phyloP scores from a whole-genome alignment of 2,888 invertebrate genomes.

The Biston betularia region DNA sequence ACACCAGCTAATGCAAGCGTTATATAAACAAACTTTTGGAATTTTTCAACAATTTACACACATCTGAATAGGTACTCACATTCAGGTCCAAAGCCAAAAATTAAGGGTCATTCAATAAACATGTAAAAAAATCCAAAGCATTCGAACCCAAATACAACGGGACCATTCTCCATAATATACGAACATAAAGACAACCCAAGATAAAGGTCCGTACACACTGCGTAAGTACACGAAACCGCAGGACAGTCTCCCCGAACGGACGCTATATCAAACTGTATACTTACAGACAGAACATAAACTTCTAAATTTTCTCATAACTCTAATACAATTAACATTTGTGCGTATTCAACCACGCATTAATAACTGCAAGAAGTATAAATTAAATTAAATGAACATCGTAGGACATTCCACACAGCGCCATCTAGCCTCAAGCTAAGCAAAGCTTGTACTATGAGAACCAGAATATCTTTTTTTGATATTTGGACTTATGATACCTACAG shows the following conservation, averaged over 20 bases:
- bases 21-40: neutral
- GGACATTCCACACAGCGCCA: too few species aligned
- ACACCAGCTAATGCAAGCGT: too few species aligned
- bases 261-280: conserved; percentile 15
- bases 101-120: conserved; percentile 34
- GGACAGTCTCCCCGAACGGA: conserved; percentile 29
- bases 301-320: neutral
- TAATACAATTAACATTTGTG: neutral
- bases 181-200: conserved; percentile 33
- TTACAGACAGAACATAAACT: conserved; percentile 18
- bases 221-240: conserved; percentile 37
- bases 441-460: too few species aligned
- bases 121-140: conserved; percentile 29
- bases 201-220: conserved; percentile 35
- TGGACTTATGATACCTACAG: too few species aligned
- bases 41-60: neutral
- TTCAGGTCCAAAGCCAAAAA: conserved; percentile 19
- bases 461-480: too few species aligned
- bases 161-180: conserved; percentile 25
- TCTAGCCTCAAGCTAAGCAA: too few species aligned
- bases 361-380: too few species aligned
- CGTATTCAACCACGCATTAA: too few species aligned
- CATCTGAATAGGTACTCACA: conserved; percentile 2
- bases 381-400: too few species aligned
- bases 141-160: conserved; percentile 28